phyloP scores from a whole-genome alignment of 2,797 vertebrate genomes.

The Lindbergichthys nudifrons region DNA sequence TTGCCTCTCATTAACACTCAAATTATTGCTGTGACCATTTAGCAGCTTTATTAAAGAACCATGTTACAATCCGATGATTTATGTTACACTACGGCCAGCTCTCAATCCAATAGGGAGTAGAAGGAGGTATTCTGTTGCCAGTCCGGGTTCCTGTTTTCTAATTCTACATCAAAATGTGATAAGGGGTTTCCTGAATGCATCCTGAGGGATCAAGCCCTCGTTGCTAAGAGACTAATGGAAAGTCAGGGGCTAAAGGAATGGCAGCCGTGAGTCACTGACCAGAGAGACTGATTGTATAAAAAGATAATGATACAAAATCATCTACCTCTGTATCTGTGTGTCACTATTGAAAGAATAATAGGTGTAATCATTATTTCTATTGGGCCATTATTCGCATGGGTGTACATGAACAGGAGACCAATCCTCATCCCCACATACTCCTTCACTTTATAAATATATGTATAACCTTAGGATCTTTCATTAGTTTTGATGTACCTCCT shows the following conservation, averaged over 20 bases:
- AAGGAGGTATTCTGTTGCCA: conserved; percentile 22
- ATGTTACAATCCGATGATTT: conserved; percentile 5
- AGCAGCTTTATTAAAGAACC: conserved; percentile 10
- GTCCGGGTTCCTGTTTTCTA: conserved; percentile 66
- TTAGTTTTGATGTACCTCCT: conserved; percentile 3
- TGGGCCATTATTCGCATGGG: conserved; percentile 1
- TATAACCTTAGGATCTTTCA: conserved; percentile 4
- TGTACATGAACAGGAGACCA: neutral
- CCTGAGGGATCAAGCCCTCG: conserved; percentile 55
- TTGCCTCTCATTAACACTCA: neutral
- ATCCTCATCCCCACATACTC: neutral
- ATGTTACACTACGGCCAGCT: neutral
- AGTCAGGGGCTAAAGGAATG: conserved; percentile 62
- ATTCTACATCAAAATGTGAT: conserved; percentile 59
- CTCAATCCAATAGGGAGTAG: conserved; percentile 19
- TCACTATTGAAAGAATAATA: conserved; percentile 17
- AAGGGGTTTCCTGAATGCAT: conserved; percentile 62
- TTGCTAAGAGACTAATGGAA: conserved; percentile 77
- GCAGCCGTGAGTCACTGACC: conserved; percentile 64
- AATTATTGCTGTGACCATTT: conserved; percentile 2
- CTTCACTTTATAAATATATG: too few relatives aligned
- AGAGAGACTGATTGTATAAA: conserved; percentile 17
- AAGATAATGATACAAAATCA: conserved; percentile 8
- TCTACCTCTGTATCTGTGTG: neutral
- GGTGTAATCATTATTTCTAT: neutral